Base-by-base conservation (phyloP, 2,888 invertebrate genomes). In the Megaustenia siamemsis region DNA sequence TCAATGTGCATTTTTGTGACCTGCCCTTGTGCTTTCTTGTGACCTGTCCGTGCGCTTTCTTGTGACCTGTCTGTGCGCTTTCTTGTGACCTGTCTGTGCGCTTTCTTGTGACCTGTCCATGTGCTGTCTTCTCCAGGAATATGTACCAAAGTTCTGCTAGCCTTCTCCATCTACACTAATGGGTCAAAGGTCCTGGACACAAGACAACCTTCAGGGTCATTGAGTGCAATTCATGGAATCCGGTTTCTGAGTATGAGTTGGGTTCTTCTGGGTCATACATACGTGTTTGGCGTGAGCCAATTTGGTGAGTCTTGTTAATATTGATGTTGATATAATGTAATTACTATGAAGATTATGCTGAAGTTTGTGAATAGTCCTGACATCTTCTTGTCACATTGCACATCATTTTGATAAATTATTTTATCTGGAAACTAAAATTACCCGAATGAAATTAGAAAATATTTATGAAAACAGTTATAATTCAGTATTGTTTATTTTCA, bases 161-260 rank as follows among this genome's bases (percentile, higher is more conserved):
- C 96, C 0, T 97, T 97, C 93, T 96, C 97, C 0, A 94, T 96
- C 15, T 96, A 96, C 91, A 95, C 95, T 85, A 96, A 96, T n/a
- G 90, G 95, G 6, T 93, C 92, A 83, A 95, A 95, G 91, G 94
- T 96, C 87, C 90, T 95, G n/a, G 95, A 95, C 53, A 95, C 95
- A 0, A 68, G 83, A 12, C 86, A 85, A 32, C 86, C 94, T 0
- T 88, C 89, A 49, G 94, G 94, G 78, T 95, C 96, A 89, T 96
- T 97, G 88, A 95, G 95, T 56, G 96, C 96, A 90, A 95, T 97
- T 87, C 96, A 97, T 88, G 96, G 96, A 10, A 94, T 97, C 45
- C 95, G 96, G 88, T 95, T 88, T 60, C 28, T 89, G 63, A 88
- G 88, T 60, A 87, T 89, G 87, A 81, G 86, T 49, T 89, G 89